phyloP scores from a whole-genome alignment of 2,888 invertebrate genomes.

The Steinernema hermaphroditum region DNA sequence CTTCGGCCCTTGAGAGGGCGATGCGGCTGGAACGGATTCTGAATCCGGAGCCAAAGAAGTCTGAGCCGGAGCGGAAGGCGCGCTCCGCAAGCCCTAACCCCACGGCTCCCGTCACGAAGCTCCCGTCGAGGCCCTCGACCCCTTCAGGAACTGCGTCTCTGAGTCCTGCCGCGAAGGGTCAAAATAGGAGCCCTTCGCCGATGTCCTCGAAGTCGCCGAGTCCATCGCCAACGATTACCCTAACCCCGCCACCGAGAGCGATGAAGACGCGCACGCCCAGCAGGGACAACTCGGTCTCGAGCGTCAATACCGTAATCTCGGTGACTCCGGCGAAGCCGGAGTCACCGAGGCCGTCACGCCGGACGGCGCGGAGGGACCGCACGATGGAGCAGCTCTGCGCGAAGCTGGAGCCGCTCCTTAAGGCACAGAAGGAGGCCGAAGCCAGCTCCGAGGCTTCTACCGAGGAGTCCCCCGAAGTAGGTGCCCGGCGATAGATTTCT shows the following conservation, averaged over 20 bases:
- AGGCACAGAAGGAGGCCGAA: slow-evolving; percentile 21
- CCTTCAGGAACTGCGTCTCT: no score
- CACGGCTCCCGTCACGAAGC: background rate
- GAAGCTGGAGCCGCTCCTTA: slow-evolving; percentile 15
- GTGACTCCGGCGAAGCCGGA: background rate
- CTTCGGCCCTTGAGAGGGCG: slow-evolving; percentile 2
- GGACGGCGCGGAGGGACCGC: slow-evolving; percentile 33
- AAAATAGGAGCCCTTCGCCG: background rate
- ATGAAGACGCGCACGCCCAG: background rate
- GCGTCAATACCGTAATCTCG: slow-evolving; percentile 17
- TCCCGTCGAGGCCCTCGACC: no score
- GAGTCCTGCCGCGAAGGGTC: background rate
- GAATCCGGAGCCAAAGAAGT: slow-evolving; percentile 10
- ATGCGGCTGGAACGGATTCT: slow-evolving; percentile 2
- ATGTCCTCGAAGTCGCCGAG: background rate
- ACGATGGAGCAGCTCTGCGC: slow-evolving; percentile 36
- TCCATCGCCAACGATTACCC: slow-evolving; percentile 3
- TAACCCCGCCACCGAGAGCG: background rate
- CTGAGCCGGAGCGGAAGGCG: no score
- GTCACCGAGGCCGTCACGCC: background rate
- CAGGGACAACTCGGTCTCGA: background rate
- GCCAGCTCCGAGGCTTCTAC: slow-evolving; percentile 10
- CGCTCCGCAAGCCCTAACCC: background rate
- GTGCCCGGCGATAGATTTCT: no score
- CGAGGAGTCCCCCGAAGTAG: slow-evolving; percentile 10